These are phyloP conservation scores for Loriculus beryllinus DNA, from an alignment of 2,797 vertebrate species.

Conservation along the genomic window DNA sequence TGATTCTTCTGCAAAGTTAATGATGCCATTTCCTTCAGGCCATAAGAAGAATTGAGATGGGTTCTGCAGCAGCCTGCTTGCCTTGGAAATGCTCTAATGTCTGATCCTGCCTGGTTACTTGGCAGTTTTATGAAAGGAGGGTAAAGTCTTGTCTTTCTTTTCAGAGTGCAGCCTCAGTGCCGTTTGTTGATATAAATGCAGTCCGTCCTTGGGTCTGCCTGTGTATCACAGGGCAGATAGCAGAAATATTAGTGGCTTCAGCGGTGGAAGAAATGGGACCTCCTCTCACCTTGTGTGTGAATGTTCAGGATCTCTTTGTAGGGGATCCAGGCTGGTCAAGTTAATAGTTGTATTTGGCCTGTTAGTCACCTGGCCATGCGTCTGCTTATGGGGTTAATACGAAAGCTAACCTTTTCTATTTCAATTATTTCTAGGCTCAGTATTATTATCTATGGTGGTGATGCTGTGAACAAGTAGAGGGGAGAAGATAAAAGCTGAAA, in stretches of 20 bases:
- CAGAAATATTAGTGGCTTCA: background rate
- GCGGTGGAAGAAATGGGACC: background rate
- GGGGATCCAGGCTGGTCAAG: background rate
- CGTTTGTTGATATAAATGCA: background rate
- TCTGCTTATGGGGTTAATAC: background rate
- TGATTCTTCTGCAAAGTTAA: background rate
- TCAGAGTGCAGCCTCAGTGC: background rate
- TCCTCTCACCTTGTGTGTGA: background rate
- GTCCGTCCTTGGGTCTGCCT: background rate
- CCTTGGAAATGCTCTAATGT: background rate
- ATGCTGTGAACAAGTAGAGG: background rate
- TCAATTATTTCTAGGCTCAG: background rate
- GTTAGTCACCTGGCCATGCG: background rate
- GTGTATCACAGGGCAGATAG: fast-evolving
- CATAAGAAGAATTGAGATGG: background rate
- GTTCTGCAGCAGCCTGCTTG: background rate
- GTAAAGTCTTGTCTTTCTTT: background rate
- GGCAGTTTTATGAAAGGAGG: background rate
- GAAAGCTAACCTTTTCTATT: background rate
- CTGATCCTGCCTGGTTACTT: background rate
- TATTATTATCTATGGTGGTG: background rate
- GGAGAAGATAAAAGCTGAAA: background rate
- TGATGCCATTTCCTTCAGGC: background rate
- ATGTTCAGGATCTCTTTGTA: background rate
- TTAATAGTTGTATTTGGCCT: background rate